Evolutionary conservation across 2,113 vertebrate genomes (phyloP).

Genomic region (Acrocephalus arundinaceus): DNA sequence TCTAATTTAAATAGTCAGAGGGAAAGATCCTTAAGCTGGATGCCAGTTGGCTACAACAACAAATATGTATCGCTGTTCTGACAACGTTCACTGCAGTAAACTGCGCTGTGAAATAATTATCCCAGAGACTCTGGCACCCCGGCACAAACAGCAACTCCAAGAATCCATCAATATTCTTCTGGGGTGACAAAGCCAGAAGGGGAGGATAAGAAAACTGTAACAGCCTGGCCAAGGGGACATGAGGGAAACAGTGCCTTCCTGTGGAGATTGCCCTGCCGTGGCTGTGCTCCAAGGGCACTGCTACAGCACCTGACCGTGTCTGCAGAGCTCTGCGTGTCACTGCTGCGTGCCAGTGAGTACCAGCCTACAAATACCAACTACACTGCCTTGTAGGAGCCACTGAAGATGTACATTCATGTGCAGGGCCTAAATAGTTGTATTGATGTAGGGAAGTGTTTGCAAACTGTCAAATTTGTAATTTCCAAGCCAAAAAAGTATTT

Average conservation of each 20-base stretch:
- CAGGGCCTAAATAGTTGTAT: background rate
- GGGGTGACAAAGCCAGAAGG: background rate
- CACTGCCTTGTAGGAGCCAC: background rate
- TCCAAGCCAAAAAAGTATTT: background rate
- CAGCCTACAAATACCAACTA: background rate
- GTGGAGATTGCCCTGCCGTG: background rate
- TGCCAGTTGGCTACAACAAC: conserved; percentile 19
- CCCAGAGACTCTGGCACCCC: background rate
- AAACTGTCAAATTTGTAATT: background rate
- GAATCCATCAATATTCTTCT: background rate
- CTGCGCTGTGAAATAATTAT: background rate
- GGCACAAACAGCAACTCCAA: background rate
- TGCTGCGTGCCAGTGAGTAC: background rate
- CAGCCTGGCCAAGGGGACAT: background rate
- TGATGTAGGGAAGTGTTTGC: background rate
- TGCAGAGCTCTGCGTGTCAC: background rate
- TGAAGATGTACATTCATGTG: background rate
- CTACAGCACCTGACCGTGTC: background rate
- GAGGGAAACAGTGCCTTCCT: background rate
- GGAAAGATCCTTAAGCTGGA: conserved; percentile 29
- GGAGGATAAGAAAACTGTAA: background rate
- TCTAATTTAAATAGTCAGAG: conserved; percentile 50
- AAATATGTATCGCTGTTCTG: background rate
- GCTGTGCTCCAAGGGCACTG: background rate
- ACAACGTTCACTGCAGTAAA: background rate